Percentiles rank a stretch among this genome's conserved stretches.
Conservation (phyloP, 2,113 vertebrate genomes). For the Desmodus rotundus region DNA sequence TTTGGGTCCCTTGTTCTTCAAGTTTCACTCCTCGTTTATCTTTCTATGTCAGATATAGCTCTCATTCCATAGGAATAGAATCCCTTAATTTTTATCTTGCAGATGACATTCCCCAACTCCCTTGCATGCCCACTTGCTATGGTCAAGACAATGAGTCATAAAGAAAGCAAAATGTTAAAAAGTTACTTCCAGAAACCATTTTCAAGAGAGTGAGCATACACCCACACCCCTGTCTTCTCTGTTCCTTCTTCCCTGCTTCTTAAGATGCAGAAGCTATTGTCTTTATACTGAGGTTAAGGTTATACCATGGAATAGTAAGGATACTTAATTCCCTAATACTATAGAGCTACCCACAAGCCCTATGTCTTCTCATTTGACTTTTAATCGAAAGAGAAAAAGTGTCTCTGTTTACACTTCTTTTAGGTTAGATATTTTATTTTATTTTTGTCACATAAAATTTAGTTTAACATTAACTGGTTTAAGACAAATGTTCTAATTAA, state of each 20-base stretch:
- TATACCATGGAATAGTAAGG: not conserved
- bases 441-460: not conserved
- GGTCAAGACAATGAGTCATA: not conserved
- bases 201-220: not conserved
- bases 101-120: not conserved
- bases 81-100: not conserved
- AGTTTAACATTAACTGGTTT: not conserved
- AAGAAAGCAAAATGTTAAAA: not conserved
- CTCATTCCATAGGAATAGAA: not conserved
- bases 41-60: not conserved
- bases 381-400: not conserved
- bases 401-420: not conserved
- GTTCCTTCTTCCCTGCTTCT: not conserved
- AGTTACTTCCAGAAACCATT: not conserved
- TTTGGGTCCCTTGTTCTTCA: not conserved
- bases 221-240: not conserved
- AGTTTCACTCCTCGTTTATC: not conserved
- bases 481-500: not conserved
- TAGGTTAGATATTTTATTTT: not conserved
- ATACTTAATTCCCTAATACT: not conserved
- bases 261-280: not conserved
- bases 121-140: not conserved
- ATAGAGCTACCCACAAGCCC: not conserved
- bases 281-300: not conserved
- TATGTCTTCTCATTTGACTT: not conserved